Conservation (phyloP, 1,140 invertebrate genomes). For the Ectropis grisescens region DNA sequence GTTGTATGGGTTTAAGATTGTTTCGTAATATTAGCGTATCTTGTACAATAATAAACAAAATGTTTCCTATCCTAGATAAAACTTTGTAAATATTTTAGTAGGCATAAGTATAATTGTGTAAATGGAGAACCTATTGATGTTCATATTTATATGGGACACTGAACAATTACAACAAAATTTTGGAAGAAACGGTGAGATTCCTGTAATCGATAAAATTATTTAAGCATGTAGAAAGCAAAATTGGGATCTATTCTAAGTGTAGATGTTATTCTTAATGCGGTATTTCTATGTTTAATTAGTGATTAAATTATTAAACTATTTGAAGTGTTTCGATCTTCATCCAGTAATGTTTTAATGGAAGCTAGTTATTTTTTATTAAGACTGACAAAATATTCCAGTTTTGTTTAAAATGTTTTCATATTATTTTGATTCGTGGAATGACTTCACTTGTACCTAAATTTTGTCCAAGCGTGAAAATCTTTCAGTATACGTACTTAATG, state of each 20-base stretch:
- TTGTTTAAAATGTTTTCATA: constrained; percentile 40
- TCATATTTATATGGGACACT: constrained; percentile 54
- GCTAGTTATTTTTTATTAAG: constrained; percentile 60
- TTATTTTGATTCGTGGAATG: constrained; percentile 37
- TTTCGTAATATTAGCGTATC: constrained; percentile 57
- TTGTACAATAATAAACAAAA: constrained; percentile 59
- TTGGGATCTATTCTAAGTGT: constrained; percentile 45
- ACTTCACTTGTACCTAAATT: constrained; percentile 49
- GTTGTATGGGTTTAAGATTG: constrained; percentile 43
- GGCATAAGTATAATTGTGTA: constrained; percentile 44
- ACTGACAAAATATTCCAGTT: constrained; percentile 62
- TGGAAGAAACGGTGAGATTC: constrained; percentile 60
- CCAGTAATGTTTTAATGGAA: constrained; percentile 14
- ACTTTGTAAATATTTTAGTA: constrained; percentile 41
- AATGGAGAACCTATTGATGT: constrained; percentile 63
- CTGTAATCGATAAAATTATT: constrained; percentile 50
- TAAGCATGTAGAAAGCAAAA: constrained; percentile 55
- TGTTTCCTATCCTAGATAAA: constrained; percentile 65
- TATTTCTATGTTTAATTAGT: constrained; percentile 57
- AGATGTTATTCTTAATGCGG: constrained; percentile 48
- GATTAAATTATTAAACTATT: constrained; percentile 55
- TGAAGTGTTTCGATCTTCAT: constrained; percentile 27
- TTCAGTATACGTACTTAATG: constrained; percentile 71
- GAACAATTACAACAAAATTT: constrained; percentile 42
- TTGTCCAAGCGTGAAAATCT: constrained; percentile 61